phyloP scores from a whole-genome alignment of 2,113 vertebrate genomes.

The Lynx canadensis region DNA sequence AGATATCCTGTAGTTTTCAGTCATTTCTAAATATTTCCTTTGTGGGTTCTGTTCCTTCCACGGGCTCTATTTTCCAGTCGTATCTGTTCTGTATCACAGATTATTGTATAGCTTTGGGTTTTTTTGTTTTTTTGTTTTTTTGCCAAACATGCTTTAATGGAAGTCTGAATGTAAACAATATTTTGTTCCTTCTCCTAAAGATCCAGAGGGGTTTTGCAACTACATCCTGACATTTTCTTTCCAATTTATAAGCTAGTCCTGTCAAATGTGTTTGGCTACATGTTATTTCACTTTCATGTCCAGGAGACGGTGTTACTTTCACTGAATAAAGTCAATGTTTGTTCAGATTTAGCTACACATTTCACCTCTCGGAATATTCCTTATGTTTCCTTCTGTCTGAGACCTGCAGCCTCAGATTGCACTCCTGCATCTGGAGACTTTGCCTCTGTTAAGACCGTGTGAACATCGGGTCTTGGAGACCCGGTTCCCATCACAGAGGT shows the following conservation, averaged over 20 bases:
- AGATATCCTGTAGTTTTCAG: not conserved
- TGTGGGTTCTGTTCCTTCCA: not conserved
- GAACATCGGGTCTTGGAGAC: not conserved
- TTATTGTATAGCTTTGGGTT: too few species aligned
- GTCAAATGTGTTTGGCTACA: rapidly evolving
- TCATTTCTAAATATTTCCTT: not conserved
- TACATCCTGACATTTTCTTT: not conserved
- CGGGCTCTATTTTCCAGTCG: not conserved
- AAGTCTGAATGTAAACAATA: not conserved
- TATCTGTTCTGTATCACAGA: not conserved
- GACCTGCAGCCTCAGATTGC: not conserved
- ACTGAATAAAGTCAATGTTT: not conserved
- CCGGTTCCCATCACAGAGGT: too few species aligned
- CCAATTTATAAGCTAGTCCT: not conserved
- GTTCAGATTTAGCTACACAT: rapidly evolving
- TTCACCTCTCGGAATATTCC: not conserved
- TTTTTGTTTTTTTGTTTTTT: too few species aligned
- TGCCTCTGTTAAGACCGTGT: not conserved
- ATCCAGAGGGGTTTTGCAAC: too few species aligned
- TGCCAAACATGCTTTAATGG: rapidly evolving
- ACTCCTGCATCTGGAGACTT: not conserved
- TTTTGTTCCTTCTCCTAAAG: too few species aligned
- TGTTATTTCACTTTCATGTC: too few species aligned
- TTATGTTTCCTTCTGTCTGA: not conserved
- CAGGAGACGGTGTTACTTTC: not conserved